Conservation (phyloP, 2,797 vertebrate genomes). For the Coregonus ussuriensis region DNA sequence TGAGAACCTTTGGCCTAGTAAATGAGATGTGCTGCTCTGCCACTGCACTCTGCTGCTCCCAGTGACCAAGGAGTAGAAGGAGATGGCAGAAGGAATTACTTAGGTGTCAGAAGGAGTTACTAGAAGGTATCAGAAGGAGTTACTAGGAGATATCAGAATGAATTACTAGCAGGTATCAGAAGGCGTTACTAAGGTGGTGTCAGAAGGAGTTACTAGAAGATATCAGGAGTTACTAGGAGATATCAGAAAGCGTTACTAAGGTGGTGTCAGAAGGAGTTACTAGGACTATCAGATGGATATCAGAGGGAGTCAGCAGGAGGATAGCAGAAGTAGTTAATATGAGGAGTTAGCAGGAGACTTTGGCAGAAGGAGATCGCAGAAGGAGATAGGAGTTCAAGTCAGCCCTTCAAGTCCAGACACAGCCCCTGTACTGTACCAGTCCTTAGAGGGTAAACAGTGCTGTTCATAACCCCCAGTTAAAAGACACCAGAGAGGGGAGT, state of each 20-base stretch:
- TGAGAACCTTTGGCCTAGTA: slow-evolving; percentile 64
- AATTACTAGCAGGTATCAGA: too few species aligned
- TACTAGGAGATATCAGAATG: too few species aligned
- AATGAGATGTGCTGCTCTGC: slow-evolving; percentile 36
- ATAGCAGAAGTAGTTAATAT: too few species aligned
- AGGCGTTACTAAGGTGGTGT: too few species aligned
- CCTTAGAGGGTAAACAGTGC: slow-evolving; percentile 65
- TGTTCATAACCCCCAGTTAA: slow-evolving; percentile 56
- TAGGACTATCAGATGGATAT: background rate
- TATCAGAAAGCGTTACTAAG: too few species aligned
- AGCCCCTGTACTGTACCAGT: slow-evolving; percentile 55
- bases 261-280: background rate
- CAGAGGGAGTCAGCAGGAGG: too few species aligned
- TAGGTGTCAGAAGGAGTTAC: too few species aligned
- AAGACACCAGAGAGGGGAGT: slow-evolving; percentile 9
- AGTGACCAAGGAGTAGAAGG: slow-evolving; percentile 18
- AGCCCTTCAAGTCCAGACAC: slow-evolving; percentile 72
- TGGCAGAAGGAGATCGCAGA: background rate
- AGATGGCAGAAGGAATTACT: too few species aligned
- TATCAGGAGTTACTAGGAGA: too few species aligned
- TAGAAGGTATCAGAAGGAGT: too few species aligned
- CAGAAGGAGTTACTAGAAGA: too few species aligned
- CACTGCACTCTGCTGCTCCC: slow-evolving; percentile 54
- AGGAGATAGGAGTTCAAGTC: background rate
- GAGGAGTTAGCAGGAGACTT: background rate